Evolutionary conservation across 2,888 invertebrate genomes (phyloP).

Genomic region (Onchidella celtica): DNA sequence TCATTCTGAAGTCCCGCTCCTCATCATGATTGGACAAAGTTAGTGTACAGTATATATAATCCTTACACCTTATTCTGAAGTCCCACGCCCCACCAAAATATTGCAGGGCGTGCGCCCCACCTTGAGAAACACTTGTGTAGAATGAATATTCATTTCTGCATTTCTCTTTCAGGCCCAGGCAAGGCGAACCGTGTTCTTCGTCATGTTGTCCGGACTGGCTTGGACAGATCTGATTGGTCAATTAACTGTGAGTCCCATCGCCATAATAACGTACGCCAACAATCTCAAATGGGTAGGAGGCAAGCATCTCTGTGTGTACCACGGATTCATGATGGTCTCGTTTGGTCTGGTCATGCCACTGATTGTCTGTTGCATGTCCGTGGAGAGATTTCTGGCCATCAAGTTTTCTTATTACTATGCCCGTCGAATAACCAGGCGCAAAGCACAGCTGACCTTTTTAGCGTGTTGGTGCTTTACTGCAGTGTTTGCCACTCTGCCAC

Average conservation of each 20-base stretch:
- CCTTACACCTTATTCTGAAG: no score
- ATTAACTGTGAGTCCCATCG: slow-evolving; percentile 73
- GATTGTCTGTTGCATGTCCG: slow-evolving; percentile 78
- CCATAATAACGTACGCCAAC: slow-evolving; percentile 73
- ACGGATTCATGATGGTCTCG: slow-evolving; percentile 79
- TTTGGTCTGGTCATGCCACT: slow-evolving; percentile 78
- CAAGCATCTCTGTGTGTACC: slow-evolving; percentile 74
- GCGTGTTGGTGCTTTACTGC: slow-evolving; percentile 47
- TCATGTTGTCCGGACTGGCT: slow-evolving; percentile 65
- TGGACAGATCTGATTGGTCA: slow-evolving; percentile 79
- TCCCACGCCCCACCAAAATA: no score
- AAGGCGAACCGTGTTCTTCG: slow-evolving; percentile 49
- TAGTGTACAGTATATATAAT: no score
- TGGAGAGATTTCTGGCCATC: slow-evolving; percentile 78
- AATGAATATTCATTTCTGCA: no score
- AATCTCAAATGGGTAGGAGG: slow-evolving; percentile 77
- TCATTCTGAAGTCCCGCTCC: no score
- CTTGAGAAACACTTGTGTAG: no score
- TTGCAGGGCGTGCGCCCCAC: no score
- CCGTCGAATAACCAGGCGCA: slow-evolving; percentile 65
- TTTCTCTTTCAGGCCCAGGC: slow-evolving; percentile 42
- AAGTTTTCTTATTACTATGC: slow-evolving; percentile 76
- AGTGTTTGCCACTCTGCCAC: slow-evolving; percentile 72
- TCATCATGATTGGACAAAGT: no score
- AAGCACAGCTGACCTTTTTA: slow-evolving; percentile 72